A percentile compares a stretch with the other conserved stretches of the same genome.
Evolutionary conservation across 2,113 vertebrate genomes (phyloP).

Genomic region (Corythaeola cristata): DNA sequence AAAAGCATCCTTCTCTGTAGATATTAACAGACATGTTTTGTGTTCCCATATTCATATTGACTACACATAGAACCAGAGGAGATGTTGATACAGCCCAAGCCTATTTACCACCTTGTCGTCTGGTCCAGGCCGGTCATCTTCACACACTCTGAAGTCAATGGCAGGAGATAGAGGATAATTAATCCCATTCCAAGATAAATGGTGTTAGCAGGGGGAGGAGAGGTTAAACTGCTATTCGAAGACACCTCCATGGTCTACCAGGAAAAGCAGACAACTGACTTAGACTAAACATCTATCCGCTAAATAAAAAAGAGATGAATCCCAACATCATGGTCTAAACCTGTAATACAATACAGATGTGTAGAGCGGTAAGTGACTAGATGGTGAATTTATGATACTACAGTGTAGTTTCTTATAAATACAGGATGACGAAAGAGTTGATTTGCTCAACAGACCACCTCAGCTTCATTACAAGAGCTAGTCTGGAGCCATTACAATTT

Average conservation of each 20-base stretch:
- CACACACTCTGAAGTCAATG: not conserved
- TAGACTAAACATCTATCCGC: not conserved
- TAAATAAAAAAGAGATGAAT: not conserved
- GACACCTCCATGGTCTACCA: not conserved
- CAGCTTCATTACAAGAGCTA: constrained; percentile 12
- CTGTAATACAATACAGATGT: not conserved
- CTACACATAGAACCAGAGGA: not conserved
- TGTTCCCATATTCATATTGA: not conserved
- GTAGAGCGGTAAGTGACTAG: not conserved
- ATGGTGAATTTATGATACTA: constrained; percentile 17
- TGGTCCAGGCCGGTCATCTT: not conserved
- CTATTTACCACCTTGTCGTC: not conserved
- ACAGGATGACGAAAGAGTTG: constrained; percentile 22
- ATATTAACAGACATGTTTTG: not conserved
- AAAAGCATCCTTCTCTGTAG: not conserved
- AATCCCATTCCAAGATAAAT: not conserved
- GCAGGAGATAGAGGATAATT: not conserved
- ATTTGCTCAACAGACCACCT: not conserved
- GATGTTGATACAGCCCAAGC: not conserved
- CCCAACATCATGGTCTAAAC: not conserved
- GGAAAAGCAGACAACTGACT: not conserved
- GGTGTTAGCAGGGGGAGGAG: not conserved
- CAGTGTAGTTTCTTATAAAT: constrained; percentile 2
- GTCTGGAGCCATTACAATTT: constrained; percentile 29
- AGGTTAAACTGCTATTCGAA: not conserved